phyloP scores from a whole-genome alignment of 1,140 invertebrate species.

The Drosophila erecta region DNA sequence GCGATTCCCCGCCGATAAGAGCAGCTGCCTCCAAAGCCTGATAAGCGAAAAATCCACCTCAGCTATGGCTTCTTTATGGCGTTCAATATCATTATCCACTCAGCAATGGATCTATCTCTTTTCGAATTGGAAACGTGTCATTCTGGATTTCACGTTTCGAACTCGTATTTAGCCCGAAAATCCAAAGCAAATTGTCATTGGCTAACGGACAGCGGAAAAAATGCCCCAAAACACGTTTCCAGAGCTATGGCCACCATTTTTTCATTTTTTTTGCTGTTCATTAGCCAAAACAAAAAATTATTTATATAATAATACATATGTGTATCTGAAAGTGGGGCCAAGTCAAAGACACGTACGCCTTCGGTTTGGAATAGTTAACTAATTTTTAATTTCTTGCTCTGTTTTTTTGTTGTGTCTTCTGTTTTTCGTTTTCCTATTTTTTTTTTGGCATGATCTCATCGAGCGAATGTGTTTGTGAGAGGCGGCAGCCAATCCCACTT shows the following conservation, averaged over 20 bases:
- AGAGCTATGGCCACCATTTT: slow-evolving; percentile 66
- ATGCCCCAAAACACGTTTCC: slow-evolving; percentile 67
- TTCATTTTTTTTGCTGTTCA: slow-evolving; percentile 53
- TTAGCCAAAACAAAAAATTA: slow-evolving; percentile 34
- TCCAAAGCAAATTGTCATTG: slow-evolving; percentile 63
- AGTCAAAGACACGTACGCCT: slow-evolving; percentile 67
- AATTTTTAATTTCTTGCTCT: slow-evolving; percentile 36
- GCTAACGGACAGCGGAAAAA: slow-evolving; percentile 45
- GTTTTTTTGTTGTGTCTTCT: not conserved
- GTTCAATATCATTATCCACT: slow-evolving; percentile 9
- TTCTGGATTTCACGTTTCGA: slow-evolving; percentile 57
- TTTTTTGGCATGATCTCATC: slow-evolving; percentile 60
- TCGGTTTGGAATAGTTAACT: slow-evolving; percentile 47
- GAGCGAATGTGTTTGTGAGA: slow-evolving; percentile 16
- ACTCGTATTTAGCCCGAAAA: slow-evolving; percentile 27
- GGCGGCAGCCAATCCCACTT: slow-evolving; percentile 54
- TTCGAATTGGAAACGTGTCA: slow-evolving; percentile 56
- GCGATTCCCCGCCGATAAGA: slow-evolving; percentile 33
- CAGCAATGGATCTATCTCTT: slow-evolving; percentile 28
- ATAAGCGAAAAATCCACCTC: slow-evolving; percentile 37
- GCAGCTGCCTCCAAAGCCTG: slow-evolving; percentile 14
- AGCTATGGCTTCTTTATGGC: slow-evolving; percentile 6
- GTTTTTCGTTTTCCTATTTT: slow-evolving; percentile 21
- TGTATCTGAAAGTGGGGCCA: slow-evolving; percentile 29
- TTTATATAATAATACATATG: slow-evolving; percentile 35